Evolutionary conservation across 2,113 vertebrate species (phyloP).

Genomic region (Xiphias gladius): DNA sequence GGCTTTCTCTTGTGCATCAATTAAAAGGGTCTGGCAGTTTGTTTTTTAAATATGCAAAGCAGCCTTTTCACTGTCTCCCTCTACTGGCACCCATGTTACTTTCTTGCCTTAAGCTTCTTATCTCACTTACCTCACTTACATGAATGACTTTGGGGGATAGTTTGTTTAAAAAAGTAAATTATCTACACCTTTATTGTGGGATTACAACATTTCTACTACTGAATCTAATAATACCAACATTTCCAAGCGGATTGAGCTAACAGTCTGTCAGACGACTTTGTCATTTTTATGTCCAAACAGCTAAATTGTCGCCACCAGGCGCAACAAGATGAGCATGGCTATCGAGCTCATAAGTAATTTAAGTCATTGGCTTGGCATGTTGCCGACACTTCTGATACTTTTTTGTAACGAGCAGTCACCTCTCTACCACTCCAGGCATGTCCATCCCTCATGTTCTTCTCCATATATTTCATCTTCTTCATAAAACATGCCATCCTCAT

Average conservation of each 20-base stretch:
- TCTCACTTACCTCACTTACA: neutral
- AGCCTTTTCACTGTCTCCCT: slow-evolving; percentile 21
- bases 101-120: neutral
- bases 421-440: slow-evolving; percentile 83
- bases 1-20: neutral
- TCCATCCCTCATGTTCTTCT: slow-evolving; percentile 82
- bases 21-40: neutral
- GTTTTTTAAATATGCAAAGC: neutral
- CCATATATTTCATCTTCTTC: slow-evolving; percentile 82
- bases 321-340: slow-evolving; percentile 4
- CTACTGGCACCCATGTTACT: slow-evolving; percentile 2
- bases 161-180: slow-evolving; percentile 4
- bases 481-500: slow-evolving; percentile 82
- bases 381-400: slow-evolving; percentile 32
- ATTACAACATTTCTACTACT: neutral
- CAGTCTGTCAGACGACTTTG: neutral
- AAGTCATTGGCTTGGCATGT: neutral
- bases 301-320: neutral
- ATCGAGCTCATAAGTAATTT: neutral
- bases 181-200: neutral
- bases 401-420: slow-evolving; percentile 76
- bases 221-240: slow-evolving; percentile 1
- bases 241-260: neutral
- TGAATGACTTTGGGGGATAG: neutral
- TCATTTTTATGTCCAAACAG: neutral